Conservation (phyloP, 2,888 invertebrate species). For the Dioctria linearis region DNA sequence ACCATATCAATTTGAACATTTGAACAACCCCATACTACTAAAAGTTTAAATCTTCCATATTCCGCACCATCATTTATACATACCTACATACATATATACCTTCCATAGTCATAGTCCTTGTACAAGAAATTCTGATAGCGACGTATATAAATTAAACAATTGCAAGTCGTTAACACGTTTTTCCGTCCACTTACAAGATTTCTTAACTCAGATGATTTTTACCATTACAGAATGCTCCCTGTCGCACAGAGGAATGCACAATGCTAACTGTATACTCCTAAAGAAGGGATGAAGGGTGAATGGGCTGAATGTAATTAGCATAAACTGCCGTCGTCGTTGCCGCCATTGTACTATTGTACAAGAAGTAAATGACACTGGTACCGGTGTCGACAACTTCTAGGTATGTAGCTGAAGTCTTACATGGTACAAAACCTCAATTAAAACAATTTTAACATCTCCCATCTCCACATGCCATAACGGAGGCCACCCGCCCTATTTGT, state of each 20-base stretch:
- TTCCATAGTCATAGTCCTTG: not conserved
- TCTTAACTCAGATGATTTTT: constrained; percentile 22
- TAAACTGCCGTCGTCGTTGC: constrained; percentile 15
- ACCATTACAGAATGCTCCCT: constrained; percentile 1
- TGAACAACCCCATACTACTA: too few relatives aligned
- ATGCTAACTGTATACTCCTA: not conserved
- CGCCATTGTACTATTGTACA: not conserved
- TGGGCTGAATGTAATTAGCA: constrained; percentile 24
- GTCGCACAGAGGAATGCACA: constrained; percentile 35
- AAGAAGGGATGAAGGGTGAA: constrained; percentile 2
- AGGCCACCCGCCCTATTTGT: not conserved
- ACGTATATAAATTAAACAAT: constrained; percentile 43
- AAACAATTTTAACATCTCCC: constrained; percentile 46
- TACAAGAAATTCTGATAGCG: not conserved
- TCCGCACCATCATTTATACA: not conserved
- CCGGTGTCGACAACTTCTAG: constrained; percentile 23
- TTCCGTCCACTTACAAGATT: not conserved
- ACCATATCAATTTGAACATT: too few relatives aligned
- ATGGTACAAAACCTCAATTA: constrained; percentile 50
- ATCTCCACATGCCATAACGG: not conserved
- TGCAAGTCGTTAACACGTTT: constrained; percentile 48
- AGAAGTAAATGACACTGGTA: not conserved
- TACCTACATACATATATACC: too few relatives aligned
- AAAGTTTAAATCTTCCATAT: not conserved
- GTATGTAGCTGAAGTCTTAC: constrained; percentile 44